Conservation (phyloP, 1,140 invertebrate species). For the Semibalanus balanoides region DNA sequence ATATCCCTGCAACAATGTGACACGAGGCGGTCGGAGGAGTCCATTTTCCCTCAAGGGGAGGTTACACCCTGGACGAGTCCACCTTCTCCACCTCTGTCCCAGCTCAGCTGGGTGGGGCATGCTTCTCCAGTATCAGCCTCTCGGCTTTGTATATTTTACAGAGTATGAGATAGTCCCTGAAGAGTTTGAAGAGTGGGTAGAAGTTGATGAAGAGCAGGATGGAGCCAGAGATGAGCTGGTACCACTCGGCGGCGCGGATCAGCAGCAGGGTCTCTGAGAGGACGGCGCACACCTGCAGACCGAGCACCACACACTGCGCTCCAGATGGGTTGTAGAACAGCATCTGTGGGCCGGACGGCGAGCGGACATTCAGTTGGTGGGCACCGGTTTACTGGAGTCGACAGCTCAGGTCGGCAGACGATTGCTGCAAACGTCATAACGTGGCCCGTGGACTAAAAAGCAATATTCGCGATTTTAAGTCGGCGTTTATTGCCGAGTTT, state of each 20-base stretch:
- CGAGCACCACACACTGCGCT: constrained; percentile 55
- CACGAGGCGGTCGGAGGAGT: neutral
- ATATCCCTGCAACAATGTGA: too few relatives aligned
- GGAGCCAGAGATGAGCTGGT: constrained; percentile 70
- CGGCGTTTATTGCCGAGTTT: too few relatives aligned
- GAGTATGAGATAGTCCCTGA: constrained; percentile 69
- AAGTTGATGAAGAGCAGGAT: constrained; percentile 78
- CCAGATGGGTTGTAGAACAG: constrained; percentile 76
- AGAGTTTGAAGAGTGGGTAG: constrained; percentile 75
- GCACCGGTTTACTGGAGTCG: too few relatives aligned
- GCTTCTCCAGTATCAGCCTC: constrained; percentile 43
- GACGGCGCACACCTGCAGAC: constrained; percentile 55
- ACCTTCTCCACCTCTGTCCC: neutral
- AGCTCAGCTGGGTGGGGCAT: neutral
- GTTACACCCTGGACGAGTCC: neutral
- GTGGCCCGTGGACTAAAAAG: too few relatives aligned
- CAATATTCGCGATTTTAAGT: too few relatives aligned
- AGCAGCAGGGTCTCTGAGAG: constrained; percentile 60
- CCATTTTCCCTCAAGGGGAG: neutral
- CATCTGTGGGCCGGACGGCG: constrained; percentile 50
- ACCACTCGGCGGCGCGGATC: constrained; percentile 68
- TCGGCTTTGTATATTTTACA: constrained; percentile 64
- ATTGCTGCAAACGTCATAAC: too few relatives aligned
- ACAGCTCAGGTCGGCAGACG: too few relatives aligned
- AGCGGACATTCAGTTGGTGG: too few relatives aligned